Evolutionary conservation across 2,888 invertebrate genomes (phyloP), one percentile per base, ranked within the genome.

Genomic region (Eristalinus aeneus): DNA sequence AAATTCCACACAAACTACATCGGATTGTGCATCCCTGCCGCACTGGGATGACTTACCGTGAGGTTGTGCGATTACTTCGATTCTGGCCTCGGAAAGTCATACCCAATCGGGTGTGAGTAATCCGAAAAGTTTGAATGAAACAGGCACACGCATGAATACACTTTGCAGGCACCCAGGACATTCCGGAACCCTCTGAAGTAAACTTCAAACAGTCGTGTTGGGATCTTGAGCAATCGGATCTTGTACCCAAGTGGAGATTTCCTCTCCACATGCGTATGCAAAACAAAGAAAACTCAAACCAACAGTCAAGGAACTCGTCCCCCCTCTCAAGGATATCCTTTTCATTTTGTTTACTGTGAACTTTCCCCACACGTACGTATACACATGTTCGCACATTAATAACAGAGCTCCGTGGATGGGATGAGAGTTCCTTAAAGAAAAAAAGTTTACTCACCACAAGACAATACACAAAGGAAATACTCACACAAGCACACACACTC

Each of bases 241-340:
- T 84, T 74, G 79, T 74, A 69, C 12, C 73, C 69, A 71, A 84
- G 79, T 79, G 39, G 69, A 79, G 83, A 84, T 79, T 79, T 84
- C 83, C 83, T 79, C 69, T 79, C 22, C 53, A 46, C 32, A 46
- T 54, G 46, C 64, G 79, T 74, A 79, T 79, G 78, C 65, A 78
- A 79, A 79, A 69, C 12, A 20, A 36, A 63, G 1, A 23, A 56
- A 56, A 23, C 11, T 8, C 56, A 16, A 46, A 8, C 46, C 46
- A 46, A 8, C 46, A 46, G 46, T 16, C 46, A 46, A 46, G 46
- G 56, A 23, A 27, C 23, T 56, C 11, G 3, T 3, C 4, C 54
- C 68, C 69, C 76, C 63, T 32, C 20, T 80, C 36, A 65, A 74
- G 74, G 54, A 74, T 84, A 71, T 69, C 53, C 39, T 34, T 68